Base-by-base conservation (phyloP, 2,888 invertebrate species). In the Trichogramma evanescens region DNA sequence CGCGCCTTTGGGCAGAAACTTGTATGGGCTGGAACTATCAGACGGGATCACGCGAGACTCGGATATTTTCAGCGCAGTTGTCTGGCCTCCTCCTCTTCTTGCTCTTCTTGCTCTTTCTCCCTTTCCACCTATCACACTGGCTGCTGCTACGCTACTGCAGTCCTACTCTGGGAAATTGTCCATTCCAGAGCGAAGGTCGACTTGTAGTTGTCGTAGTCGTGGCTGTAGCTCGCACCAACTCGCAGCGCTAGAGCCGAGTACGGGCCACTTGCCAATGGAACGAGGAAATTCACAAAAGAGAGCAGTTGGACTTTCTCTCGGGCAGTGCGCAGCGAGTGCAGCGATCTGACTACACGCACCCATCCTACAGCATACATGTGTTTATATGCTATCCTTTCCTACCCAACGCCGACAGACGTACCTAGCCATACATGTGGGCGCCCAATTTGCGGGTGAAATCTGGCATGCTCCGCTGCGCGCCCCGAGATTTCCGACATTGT, bases 361-460 rank as follows among this genome's bases (percentile, higher is more conserved):
- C 41, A 39, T 42, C 51, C 51, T 38, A 50, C 26, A 3, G 26
- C 26, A 2, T 26, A 26, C 26, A 26, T 26, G 26, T 26, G 26
- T 26, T 26, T 26, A 26, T 26, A 26, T 2, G 26, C 26, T 26
- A 26, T 26, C 26, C 26, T 26, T 26, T 26, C 26, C 26, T 2
- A 26, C 26, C 26, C 26, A 26, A 26, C 26, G 26, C 26, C 44
- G 40, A 44, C 9, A 38, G 50, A 2, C 8, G 5, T 10, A 8
- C 9, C 50, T 6, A 13, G 44, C 6, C 13, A 9, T 10, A 4
- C 7, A 49, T 44, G 9, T 7, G 60, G 53, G 50, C 44, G 50
- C 48, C 44, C 52, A 58, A 58, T 58, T 62, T 58, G 48, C 54
- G 52, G 26, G 13, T 54, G 54, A 58, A 61, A 58, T 58, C 58